phyloP scores from a whole-genome alignment of 2,113 vertebrate genomes.

The human region GRCh38 chr19:35986001-35986500 shows the following conservation, averaged over 20 bases:
- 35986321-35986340: conserved; percentile 54
- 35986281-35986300: conserved; percentile 69
- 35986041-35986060: too few species aligned
- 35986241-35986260: conserved; percentile 70
- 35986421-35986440: conserved; percentile 48
- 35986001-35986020: neutral
- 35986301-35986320: conserved; percentile 61
- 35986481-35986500: conserved; percentile 62
- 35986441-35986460: conserved; percentile 78
- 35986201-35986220: conserved; percentile 77
- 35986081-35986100: neutral
- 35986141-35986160: conserved; percentile 21
- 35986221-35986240: conserved; percentile 72
- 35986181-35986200: conserved; percentile 55
- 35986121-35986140: neutral
- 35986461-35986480: conserved; percentile 79
- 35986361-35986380: conserved; percentile 54
- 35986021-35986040: too few species aligned
- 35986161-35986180: conserved; percentile 47
- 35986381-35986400: conserved; percentile 76
- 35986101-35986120: neutral
- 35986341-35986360: conserved; percentile 38
- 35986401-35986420: conserved; percentile 75
- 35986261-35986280: conserved; percentile 59
- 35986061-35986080: conserved; percentile 47